Base-by-base conservation (phyloP, 1,140 invertebrate species). In the Diprion similis region DNA sequence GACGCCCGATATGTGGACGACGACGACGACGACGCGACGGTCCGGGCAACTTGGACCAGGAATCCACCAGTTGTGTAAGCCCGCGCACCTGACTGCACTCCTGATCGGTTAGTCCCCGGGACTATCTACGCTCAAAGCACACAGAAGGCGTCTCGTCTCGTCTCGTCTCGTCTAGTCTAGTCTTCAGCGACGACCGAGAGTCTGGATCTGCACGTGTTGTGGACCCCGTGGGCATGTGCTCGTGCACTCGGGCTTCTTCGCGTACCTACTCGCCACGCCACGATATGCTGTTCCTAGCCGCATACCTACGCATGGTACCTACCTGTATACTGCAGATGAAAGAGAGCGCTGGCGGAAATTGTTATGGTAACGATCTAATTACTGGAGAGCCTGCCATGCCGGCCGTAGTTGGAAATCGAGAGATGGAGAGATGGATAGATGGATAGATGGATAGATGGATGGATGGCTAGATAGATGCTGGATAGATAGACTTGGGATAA, bases 1-100 rank as follows among this genome's bases (percentile, higher is more conserved):
- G 59, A 46, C 10, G 76, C 66, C 72, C 70, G 65, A 65, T 68
- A 13, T 37, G 24, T 9, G 67, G 73, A 37, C 24, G 24, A n/a
- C n/a, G n/a, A n/a, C n/a, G n/a, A n/a, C n/a, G n/a, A n/a, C n/a
- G n/a, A n/a, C n/a, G n/a, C n/a, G n/a, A 37, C 68, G 46, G 59
- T 69, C 46, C 51, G 75, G 71, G 71, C 74, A 64, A 73, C 51
- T 59, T 8, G 51, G 51, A 13, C n/a, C 51, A 81, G 81, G 78
- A 84, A 85, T 84, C 77, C 80, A 81, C 74, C 73, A 71, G 81
- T 87, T 87, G 81, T 84, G 82, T 80, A 86, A 86, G 82, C 79
- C 79, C 76, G 74, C 80, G 82, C 83, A 85, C 84, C 82, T 82
- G 82, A 84, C 80, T 83, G 79, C 78, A 85, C 82, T 83, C 77